Conservation (phyloP, 2,888 invertebrate species). For the Eustalomyia histrio region DNA sequence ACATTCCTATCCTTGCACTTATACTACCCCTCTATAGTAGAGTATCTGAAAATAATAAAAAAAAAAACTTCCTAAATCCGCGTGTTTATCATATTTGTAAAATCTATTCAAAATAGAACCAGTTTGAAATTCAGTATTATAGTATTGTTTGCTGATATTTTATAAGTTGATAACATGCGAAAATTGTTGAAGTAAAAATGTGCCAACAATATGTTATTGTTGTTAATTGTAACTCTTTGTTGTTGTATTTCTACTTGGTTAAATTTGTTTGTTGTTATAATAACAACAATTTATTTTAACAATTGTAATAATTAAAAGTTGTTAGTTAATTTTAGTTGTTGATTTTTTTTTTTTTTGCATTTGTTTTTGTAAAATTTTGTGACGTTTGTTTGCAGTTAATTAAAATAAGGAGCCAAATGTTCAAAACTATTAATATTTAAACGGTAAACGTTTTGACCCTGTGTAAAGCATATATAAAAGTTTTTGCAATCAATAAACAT, state of each 20-base stretch:
- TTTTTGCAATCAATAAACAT: not conserved
- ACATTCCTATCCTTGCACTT: not conserved
- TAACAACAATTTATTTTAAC: constrained; percentile 26
- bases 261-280: constrained; percentile 45
- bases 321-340: constrained; percentile 17
- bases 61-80: constrained; percentile 46
- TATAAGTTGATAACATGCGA: constrained; percentile 78
- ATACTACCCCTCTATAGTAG: constrained; percentile 12
- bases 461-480: not conserved
- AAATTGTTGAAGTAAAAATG: constrained; percentile 71
- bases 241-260: constrained; percentile 46
- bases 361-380: not conserved
- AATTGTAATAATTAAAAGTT: constrained; percentile 15
- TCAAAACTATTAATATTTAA: constrained; percentile 48
- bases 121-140: constrained; percentile 43
- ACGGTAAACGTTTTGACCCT: constrained; percentile 64
- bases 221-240: constrained; percentile 19
- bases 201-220: constrained; percentile 61
- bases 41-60: constrained; percentile 8
- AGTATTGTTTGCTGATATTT: constrained; percentile 60
- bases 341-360: constrained; percentile 2
- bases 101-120: constrained; percentile 50
- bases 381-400: constrained; percentile 23
- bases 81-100: constrained; percentile 60
- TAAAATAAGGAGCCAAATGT: constrained; percentile 59